Base-by-base conservation (phyloP, 1,140 invertebrate species). In the Drosophila pectinifera region DNA sequence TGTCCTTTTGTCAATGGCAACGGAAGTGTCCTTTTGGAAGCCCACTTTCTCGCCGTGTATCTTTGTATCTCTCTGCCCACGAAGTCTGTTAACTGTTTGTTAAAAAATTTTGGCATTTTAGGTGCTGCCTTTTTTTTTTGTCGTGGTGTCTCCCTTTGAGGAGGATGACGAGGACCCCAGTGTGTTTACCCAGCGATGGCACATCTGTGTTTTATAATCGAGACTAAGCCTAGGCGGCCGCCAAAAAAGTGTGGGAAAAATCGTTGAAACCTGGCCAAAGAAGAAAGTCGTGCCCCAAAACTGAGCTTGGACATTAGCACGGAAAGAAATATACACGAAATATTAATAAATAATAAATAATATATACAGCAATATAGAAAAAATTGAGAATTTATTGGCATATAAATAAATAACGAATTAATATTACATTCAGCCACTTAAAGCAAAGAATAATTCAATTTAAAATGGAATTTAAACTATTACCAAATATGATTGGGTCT, bases 171-270 rank as follows among this genome's bases (percentile, higher is more conserved):
- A 46, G 58, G 49, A 26, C 62, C 48, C 68, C 63, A 81, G 79
- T 59, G 62, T 82, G 78, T 81, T 82, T 81, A 81, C 67, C 59
- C 34, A 18, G 62, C 41, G 57, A 48, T 78, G 82, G 69, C 83
- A 75, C 82, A 86, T 82, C 82, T 86, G 82, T 81, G 79, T 76
- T 86, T 88, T 88, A 88, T 82, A 88, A 88, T 86, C 82, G 82
- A 74, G 54, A 51, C 73, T 59, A 61, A 61, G 55, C 63, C 63
- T 41, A 69, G 64, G 39, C 43, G 39, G 26, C 11, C 43, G 69
- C 64, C 62, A 48, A 69, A 67, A 67, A 69, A 22, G 31, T 39
- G 36, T 39, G 42, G 53, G 41, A 69, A 84, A 64, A 69, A 62
- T 54, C 69, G 57, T 51, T 55, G 42, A 73, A 76, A 41, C 45